phyloP scores from a whole-genome alignment of 1,140 invertebrate species.

The Melipona quadrifasciata region DNA sequence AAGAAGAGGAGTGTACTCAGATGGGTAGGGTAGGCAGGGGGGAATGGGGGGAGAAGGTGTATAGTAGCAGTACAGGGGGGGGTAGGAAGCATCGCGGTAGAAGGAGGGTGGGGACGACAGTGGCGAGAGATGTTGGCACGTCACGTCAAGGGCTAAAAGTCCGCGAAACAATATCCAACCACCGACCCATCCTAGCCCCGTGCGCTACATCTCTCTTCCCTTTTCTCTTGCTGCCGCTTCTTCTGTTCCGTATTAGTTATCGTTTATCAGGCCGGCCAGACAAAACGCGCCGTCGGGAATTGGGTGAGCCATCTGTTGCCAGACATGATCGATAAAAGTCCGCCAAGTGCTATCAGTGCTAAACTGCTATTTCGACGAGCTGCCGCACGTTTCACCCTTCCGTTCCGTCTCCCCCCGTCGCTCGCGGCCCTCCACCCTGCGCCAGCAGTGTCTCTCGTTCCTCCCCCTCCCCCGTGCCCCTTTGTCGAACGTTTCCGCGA shows the following conservation, averaged over 20 bases:
- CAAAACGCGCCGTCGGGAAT: slow-evolving; percentile 70
- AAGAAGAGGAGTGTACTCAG: background rate
- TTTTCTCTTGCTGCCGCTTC: slow-evolving; percentile 45
- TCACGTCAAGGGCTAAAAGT: slow-evolving; percentile 66
- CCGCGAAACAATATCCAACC: slow-evolving; percentile 69
- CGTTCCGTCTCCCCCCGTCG: slow-evolving; percentile 18
- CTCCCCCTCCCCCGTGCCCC: background rate
- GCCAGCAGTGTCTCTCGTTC: background rate
- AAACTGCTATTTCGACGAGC: slow-evolving; percentile 76
- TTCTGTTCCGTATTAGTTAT: slow-evolving; percentile 74
- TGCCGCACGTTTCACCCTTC: slow-evolving; percentile 59
- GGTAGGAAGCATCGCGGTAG: background rate
- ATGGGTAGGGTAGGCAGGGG: background rate
- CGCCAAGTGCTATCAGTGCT: slow-evolving; percentile 79
- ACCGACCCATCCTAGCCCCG: slow-evolving; percentile 9
- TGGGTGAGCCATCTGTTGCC: slow-evolving; percentile 80
- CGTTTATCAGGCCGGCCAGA: slow-evolving; percentile 74
- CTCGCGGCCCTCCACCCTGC: slow-evolving; percentile 5
- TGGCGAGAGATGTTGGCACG: slow-evolving; percentile 59
- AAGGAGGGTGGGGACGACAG: slow-evolving; percentile 31
- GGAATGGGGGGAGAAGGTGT: background rate
- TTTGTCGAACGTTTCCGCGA: slow-evolving; percentile 51
- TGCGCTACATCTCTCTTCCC: slow-evolving; percentile 55
- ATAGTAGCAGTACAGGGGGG: background rate
- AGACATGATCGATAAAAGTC: slow-evolving; percentile 81